Evolutionary conservation across 2,888 invertebrate genomes (phyloP).

Genomic region (Boloria selene): DNA sequence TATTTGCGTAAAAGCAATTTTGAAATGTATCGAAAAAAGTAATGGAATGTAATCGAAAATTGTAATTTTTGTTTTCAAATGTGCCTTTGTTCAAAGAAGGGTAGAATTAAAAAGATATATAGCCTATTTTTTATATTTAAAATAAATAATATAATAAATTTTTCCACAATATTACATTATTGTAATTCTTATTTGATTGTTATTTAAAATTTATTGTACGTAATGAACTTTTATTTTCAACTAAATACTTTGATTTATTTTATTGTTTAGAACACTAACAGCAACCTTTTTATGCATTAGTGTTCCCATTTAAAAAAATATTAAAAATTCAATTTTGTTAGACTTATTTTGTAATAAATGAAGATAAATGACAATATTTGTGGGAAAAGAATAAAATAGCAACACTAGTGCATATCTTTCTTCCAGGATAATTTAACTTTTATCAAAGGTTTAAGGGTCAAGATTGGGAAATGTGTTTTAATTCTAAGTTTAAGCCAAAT

Average conservation of each 20-base stretch:
- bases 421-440: background rate
- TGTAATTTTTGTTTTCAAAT: too few species aligned
- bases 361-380: background rate
- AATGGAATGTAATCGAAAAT: too few species aligned
- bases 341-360: too few species aligned
- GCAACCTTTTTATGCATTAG: background rate
- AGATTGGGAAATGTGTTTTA: background rate
- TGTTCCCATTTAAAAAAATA: slow-evolving; percentile 1
- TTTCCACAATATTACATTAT: slow-evolving; percentile 2
- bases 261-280: background rate
- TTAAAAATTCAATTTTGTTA: background rate
- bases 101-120: slow-evolving; percentile 6
- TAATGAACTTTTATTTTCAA: slow-evolving; percentile 6
- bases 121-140: slow-evolving; percentile 1
- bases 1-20: too few species aligned
- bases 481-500: slow-evolving; percentile 11
- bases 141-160: slow-evolving; percentile 1
- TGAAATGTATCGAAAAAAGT: too few species aligned
- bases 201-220: background rate
- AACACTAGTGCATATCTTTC: background rate
- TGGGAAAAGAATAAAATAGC: background rate
- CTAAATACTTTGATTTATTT: slow-evolving; percentile 7
- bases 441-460: slow-evolving; percentile 8
- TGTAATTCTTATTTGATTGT: background rate
- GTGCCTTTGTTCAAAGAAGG: background rate